Conservation (phyloP, 1,140 invertebrate species). For the Drosophila asahinai region DNA sequence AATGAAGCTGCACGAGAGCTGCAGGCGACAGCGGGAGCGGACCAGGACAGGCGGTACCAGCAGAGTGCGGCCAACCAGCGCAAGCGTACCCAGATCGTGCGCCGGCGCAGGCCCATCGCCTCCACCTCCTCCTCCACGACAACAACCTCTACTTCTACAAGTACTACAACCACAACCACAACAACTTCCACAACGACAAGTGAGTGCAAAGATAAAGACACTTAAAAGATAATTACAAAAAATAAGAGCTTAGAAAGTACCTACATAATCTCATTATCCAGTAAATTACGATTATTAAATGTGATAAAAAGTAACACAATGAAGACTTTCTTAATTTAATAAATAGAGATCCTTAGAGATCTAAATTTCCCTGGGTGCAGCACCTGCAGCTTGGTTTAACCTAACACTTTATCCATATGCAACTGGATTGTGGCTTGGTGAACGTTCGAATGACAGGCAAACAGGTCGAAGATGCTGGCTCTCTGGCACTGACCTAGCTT, state of each 20-base stretch:
- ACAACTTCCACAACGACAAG: conserved; percentile 66
- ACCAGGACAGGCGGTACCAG: conserved; percentile 25
- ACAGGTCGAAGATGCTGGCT: conserved; percentile 68
- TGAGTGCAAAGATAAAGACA: conserved; percentile 37
- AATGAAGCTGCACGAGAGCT: conserved; percentile 26
- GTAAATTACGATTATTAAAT: not conserved
- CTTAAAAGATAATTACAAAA: not conserved
- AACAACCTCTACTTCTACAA: conserved; percentile 40
- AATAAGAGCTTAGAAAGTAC: not conserved
- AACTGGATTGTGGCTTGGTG: conserved; percentile 26
- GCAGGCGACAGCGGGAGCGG: conserved; percentile 13
- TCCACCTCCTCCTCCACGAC: conserved; percentile 3
- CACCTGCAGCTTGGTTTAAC: not conserved
- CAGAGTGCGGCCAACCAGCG: conserved; percentile 38
- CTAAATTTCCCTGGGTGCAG: too few species aligned
- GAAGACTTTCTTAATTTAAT: too few species aligned
- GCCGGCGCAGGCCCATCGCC: conserved; percentile 50
- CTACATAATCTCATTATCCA: too few species aligned
- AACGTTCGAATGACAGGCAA: conserved; percentile 52
- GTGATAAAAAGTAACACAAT: not conserved
- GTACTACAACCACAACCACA: conserved; percentile 53
- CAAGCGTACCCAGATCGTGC: conserved; percentile 62
- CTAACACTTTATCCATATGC: conserved; percentile 27
- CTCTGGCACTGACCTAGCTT: conserved; percentile 82
- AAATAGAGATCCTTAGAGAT: not conserved